A percentile compares a stretch with the other conserved stretches of the same genome.
Evolutionary conservation across 2,888 invertebrate genomes (phyloP).

Genomic region (Hymenopus coronatus): DNA sequence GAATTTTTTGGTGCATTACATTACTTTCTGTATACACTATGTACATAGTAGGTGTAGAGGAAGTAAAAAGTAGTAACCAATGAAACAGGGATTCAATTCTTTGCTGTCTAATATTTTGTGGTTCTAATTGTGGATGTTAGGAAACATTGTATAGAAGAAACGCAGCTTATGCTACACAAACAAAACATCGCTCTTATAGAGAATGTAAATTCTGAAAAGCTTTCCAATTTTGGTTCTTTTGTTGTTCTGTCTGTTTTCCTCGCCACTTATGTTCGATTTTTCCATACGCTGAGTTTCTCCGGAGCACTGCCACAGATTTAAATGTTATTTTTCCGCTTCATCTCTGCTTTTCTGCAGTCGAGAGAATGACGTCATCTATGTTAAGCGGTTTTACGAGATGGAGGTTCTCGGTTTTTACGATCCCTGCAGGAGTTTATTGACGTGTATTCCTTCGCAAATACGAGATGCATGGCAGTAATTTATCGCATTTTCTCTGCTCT

Average conservation of each 20-base stretch:
- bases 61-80: too few species aligned
- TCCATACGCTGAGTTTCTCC: not conserved
- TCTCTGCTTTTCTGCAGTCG: not conserved
- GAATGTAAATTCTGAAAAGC: too few species aligned
- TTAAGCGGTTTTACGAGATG: not conserved
- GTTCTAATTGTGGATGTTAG: too few species aligned
- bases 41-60: too few species aligned
- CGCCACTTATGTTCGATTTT: not conserved
- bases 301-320: not conserved
- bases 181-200: too few species aligned
- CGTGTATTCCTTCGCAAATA: not conserved
- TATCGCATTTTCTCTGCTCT: not conserved
- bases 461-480: not conserved
- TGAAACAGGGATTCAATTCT: too few species aligned
- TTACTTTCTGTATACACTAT: too few species aligned
- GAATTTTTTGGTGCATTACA: too few species aligned
- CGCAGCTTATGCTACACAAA: too few species aligned
- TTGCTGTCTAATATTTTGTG: too few species aligned
- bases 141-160: too few species aligned
- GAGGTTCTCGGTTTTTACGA: not conserved
- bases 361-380: not conserved
- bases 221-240: too few species aligned
- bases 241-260: not conserved
- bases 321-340: not conserved
- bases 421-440: not conserved